These are phyloP conservation scores for Drosophila maculinotata DNA, from an alignment of 2,888 invertebrate species.

Conservation along the genomic window DNA sequence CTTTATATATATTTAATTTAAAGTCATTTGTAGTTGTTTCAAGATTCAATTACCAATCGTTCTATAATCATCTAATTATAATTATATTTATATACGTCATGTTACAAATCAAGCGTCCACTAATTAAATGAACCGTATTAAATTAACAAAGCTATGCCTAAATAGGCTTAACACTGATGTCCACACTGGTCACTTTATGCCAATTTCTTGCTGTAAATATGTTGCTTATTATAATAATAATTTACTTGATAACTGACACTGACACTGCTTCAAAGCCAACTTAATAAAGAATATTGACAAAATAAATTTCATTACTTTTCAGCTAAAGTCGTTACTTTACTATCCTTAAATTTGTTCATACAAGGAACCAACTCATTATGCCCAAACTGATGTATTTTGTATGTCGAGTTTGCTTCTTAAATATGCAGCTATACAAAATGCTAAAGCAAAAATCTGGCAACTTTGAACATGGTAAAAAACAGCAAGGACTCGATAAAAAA, in stretches of 20 bases:
- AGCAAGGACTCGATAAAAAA: slow-evolving; percentile 9
- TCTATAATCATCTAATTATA: too few relatives aligned
- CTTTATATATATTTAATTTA: too few relatives aligned
- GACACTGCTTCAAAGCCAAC: background rate
- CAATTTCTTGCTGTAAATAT: background rate
- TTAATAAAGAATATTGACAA: background rate
- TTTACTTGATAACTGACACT: slow-evolving; percentile 2
- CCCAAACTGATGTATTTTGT: slow-evolving; percentile 26
- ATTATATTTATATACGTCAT: too few relatives aligned
- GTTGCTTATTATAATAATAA: background rate
- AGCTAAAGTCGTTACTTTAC: background rate
- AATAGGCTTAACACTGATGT: too few relatives aligned
- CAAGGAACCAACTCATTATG: slow-evolving; percentile 23
- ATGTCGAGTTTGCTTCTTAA: slow-evolving; percentile 50
- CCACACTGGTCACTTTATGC: too few relatives aligned
- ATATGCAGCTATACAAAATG: slow-evolving; percentile 63
- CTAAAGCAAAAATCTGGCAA: slow-evolving; percentile 45
- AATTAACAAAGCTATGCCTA: too few relatives aligned
- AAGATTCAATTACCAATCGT: too few relatives aligned
- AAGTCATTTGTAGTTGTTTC: too few relatives aligned
- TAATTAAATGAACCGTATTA: too few relatives aligned
- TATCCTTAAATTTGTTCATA: background rate
- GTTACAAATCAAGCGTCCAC: too few relatives aligned
- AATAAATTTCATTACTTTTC: background rate
- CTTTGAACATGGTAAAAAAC: slow-evolving; percentile 39